A percentile compares a stretch with the other conserved stretches of the same genome.
These are phyloP conservation scores for Rhagologus leucostigma DNA, from an alignment of 2,113 vertebrate species.

Conservation along the genomic window DNA sequence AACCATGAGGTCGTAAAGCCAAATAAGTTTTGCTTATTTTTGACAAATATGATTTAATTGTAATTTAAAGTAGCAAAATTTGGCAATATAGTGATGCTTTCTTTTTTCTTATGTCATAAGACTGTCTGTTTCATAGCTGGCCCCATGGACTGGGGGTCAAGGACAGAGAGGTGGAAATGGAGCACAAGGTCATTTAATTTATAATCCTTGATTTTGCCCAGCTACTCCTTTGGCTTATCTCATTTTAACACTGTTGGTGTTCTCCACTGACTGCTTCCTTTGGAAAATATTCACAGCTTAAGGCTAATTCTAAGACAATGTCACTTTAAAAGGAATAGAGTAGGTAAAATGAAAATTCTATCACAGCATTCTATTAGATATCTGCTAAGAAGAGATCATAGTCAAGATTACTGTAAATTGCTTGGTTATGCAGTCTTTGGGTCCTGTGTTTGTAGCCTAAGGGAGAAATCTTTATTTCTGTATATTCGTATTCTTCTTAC, in stretches of 20 bases:
- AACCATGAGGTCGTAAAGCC: background rate
- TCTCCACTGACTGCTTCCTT: background rate
- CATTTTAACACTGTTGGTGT: background rate
- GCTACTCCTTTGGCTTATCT: background rate
- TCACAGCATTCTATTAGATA: background rate
- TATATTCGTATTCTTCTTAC: background rate
- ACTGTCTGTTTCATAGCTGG: background rate
- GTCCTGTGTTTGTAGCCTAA: background rate
- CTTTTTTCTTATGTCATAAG: background rate
- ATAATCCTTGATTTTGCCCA: background rate
- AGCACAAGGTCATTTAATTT: background rate
- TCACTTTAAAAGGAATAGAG: background rate
- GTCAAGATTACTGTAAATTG: background rate
- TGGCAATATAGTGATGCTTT: background rate
- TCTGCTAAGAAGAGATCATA: background rate
- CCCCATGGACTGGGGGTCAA: background rate
- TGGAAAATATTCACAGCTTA: background rate
- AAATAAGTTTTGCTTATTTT: background rate
- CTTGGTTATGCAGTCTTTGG: background rate
- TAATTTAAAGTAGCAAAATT: background rate
- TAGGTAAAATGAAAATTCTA: background rate
- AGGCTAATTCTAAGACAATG: background rate
- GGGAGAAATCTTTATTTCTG: background rate
- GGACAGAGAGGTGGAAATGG: background rate
- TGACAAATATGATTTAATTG: background rate